These are phyloP conservation scores for Smutsia temminckii DNA, from an alignment of 2,797 vertebrate species.

Conservation along the genomic window DNA sequence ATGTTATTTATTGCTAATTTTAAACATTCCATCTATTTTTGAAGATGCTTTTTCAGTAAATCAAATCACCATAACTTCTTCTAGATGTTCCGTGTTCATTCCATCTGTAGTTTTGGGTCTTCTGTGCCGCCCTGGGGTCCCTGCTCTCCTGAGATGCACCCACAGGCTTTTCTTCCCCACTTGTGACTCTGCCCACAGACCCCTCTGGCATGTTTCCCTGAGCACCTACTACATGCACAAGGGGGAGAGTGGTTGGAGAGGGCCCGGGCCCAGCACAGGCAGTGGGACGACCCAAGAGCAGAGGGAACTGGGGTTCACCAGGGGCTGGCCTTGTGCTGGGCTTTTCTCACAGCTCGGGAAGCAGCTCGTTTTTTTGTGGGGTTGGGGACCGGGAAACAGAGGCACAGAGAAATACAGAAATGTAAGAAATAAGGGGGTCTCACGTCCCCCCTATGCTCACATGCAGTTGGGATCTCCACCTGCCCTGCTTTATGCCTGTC, in stretches of 20 bases:
- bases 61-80: constrained; percentile 51
- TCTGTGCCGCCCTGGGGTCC: neutral
- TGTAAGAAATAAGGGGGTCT: no score
- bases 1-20: constrained; percentile 75
- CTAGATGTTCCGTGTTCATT: neutral
- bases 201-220: rapidly evolving
- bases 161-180: neutral
- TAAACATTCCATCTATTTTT: constrained; percentile 69
- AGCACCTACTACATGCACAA: neutral
- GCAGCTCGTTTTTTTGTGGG: no score
- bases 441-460: rapidly evolving
- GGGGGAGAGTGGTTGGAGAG: neutral
- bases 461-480: neutral
- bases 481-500: neutral
- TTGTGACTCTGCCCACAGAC: neutral
- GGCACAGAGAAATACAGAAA: no score
- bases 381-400: neutral
- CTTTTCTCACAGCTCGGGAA: neutral
- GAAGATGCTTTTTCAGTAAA: constrained; percentile 41
- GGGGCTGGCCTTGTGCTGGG: no score
- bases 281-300: neutral
- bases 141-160: neutral
- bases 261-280: neutral
- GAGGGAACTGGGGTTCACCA: rapidly evolving
- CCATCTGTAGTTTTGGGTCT: neutral